Evolutionary conservation across 2,888 invertebrate genomes (phyloP).

Genomic region (Ptychoptera albimana): DNA sequence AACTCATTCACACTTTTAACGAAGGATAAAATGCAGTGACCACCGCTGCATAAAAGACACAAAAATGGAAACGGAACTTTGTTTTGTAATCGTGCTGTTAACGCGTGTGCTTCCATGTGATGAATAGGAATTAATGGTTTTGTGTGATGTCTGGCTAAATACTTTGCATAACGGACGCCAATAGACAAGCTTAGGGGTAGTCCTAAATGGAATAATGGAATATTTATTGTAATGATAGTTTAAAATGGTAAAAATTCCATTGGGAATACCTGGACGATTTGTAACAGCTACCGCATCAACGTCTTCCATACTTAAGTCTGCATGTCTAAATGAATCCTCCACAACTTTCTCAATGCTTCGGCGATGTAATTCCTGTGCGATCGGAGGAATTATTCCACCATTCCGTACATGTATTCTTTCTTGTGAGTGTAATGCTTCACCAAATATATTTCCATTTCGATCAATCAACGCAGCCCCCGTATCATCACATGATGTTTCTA

Average conservation of each 20-base stretch:
- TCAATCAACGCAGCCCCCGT: slow-evolving; percentile 84
- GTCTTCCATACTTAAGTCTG: slow-evolving; percentile 42
- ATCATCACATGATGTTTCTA: slow-evolving; percentile 97
- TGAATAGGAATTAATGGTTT: slow-evolving; percentile 90
- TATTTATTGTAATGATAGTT: background rate
- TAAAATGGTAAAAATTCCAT: background rate
- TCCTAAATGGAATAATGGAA: slow-evolving; percentile 36
- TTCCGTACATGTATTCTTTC: slow-evolving; percentile 57
- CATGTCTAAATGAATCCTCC: slow-evolving; percentile 42
- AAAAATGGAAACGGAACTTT: slow-evolving; percentile 70
- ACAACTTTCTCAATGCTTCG: slow-evolving; percentile 62
- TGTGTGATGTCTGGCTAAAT: slow-evolving; percentile 43
- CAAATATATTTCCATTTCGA: slow-evolving; percentile 50
- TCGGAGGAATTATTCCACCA: slow-evolving; percentile 68
- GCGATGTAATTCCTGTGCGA: slow-evolving; percentile 69
- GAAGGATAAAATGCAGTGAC: slow-evolving; percentile 71
- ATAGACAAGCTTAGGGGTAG: slow-evolving; percentile 58
- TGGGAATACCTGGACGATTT: slow-evolving; percentile 53
- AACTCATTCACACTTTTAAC: slow-evolving; percentile 61
- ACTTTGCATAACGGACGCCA: slow-evolving; percentile 69
- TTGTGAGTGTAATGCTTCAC: slow-evolving; percentile 72
- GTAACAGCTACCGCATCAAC: slow-evolving; percentile 83
- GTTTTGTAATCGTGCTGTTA: slow-evolving; percentile 64
- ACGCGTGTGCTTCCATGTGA: slow-evolving; percentile 98
- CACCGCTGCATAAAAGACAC: slow-evolving; percentile 81